These are phyloP conservation scores for Marisa cornuarietis DNA, from an alignment of 1,140 invertebrate species.

Conservation along the genomic window DNA sequence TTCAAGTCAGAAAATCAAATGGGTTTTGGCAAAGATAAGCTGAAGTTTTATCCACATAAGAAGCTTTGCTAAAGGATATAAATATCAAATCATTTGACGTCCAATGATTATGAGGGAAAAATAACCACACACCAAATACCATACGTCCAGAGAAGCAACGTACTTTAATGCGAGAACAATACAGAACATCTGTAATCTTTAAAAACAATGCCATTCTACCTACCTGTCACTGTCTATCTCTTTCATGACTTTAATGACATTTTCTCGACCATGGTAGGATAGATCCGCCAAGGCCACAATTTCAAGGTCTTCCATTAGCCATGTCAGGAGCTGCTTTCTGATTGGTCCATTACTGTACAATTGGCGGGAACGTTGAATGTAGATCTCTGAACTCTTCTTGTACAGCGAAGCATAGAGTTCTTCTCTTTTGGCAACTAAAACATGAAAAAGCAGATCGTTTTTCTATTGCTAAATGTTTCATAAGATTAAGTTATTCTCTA, in stretches of 20 bases:
- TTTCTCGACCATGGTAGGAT: constrained; percentile 83
- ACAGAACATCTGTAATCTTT: too few species aligned
- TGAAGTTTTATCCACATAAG: too few species aligned
- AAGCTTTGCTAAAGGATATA: too few species aligned
- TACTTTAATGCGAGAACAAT: too few species aligned
- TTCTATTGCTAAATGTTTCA: too few species aligned
- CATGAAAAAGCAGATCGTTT: too few species aligned
- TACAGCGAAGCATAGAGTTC: constrained; percentile 86
- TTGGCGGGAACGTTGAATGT: constrained; percentile 87
- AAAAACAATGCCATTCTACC: constrained; percentile 13
- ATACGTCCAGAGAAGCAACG: background rate
- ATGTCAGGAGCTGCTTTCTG: constrained; percentile 81
- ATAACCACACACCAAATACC: background rate
- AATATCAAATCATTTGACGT: too few species aligned
- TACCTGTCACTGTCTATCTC: constrained; percentile 82
- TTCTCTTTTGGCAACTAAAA: constrained; percentile 74
- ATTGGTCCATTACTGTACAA: constrained; percentile 76
- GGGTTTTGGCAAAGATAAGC: too few species aligned
- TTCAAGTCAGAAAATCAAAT: too few species aligned
- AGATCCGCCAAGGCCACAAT: constrained; percentile 88
- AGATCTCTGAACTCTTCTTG: constrained; percentile 93
- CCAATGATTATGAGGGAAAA: too few species aligned
- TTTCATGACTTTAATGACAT: constrained; percentile 76
- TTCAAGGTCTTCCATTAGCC: constrained; percentile 75
- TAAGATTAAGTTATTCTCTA: too few species aligned